Base-by-base conservation (phyloP, 1,140 invertebrate species). In the Dreissena rostriformis region DNA sequence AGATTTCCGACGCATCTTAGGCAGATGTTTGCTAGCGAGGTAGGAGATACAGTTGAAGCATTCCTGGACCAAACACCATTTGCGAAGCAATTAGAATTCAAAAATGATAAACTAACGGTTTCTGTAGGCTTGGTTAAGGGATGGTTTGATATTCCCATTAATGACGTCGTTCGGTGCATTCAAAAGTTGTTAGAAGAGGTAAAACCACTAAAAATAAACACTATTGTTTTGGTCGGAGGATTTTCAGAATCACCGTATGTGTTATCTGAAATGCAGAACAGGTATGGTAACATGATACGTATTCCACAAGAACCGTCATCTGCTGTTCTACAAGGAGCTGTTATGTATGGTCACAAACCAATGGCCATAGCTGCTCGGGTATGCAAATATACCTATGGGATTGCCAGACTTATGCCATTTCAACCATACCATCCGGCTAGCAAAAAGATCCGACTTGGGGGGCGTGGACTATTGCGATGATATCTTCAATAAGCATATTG, bases 331-430 rank as follows among this genome's bases (percentile, higher is more conserved):
- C 63, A 77, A 11, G 74, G 74, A 0, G 74, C 61, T 14, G 74
- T 77, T 2, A 19, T 77, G 15, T 77, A 63, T 65, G 74, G 74
- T 17, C 74, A 77, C 22, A 61, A 39, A 12, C 61, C 74, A 19
- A 11, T 26, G 6, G 29, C 22, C 29, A 61, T 77, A 29, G 63
- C 63, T 14, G 29, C 53, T 8, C 0, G 74, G 6, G 24, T 65
- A 0, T 77, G 74, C 74, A 77, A 77, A 39, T 49, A 77, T 10
- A 77, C 74, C 15, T 77, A 77, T 66, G 74, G 74, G 24, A 68
- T 68, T 6, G 74, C 29, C 51, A 0, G 28, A 12, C 7, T 52
- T 5, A 49, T 63, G 61, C 12, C 19, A 26, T 63, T 57, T 52
- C 39, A 39, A 26, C 8, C 24, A 0, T 51, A 39, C 22, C 28